Evolutionary conservation across 2,113 vertebrate species (phyloP).

Genomic region (Psilopogon haemacephalus): DNA sequence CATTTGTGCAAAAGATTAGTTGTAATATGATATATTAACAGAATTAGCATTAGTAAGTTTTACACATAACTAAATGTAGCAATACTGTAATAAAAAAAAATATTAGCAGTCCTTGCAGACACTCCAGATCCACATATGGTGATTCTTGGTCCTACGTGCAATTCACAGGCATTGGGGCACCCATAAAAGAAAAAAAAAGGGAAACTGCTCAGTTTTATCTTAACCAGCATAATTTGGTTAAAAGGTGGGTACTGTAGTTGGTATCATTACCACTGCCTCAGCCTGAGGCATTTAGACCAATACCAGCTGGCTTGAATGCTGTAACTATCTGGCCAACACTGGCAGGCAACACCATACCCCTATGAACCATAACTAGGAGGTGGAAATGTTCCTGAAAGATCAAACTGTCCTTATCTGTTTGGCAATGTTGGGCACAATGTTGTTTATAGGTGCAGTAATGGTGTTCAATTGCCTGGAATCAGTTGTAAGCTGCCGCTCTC

Average conservation of each 20-base stretch:
- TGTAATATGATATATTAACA: no score
- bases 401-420: neutral
- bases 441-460: neutral
- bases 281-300: neutral
- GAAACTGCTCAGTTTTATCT: no score
- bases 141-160: no score
- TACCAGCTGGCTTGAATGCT: neutral
- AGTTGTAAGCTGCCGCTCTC: neutral
- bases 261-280: neutral
- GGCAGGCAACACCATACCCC: neutral
- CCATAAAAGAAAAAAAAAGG: no score
- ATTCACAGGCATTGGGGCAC: no score
- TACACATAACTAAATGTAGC: no score
- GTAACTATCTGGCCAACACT: neutral
- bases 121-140: no score
- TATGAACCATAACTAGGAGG: neutral
- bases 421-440: neutral
- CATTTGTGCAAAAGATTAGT: no score
- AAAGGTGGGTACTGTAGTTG: neutral
- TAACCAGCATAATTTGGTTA: neutral
- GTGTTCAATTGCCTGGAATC: neutral
- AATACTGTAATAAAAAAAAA: no score
- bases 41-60: no score
- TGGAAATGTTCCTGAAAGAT: neutral
- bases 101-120: no score